These are phyloP conservation scores for Ariolimax columbianus DNA, from an alignment of 2,888 invertebrate genomes.

Conservation along the genomic window DNA sequence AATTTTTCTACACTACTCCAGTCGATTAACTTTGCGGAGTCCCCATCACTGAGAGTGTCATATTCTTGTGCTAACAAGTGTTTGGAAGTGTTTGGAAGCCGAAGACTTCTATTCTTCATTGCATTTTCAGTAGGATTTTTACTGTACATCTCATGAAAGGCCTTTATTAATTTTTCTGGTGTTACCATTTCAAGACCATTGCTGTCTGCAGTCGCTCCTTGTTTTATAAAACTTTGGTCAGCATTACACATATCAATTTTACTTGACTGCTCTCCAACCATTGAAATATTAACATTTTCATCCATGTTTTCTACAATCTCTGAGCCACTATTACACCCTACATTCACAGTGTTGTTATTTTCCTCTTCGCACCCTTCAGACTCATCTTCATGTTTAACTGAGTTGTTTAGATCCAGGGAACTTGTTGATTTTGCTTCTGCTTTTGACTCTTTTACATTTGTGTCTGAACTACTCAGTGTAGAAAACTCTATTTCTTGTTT, in stretches of 20 bases:
- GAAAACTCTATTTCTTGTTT: background rate
- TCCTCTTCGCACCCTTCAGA: background rate
- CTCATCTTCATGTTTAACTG: background rate
- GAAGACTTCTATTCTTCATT: constrained; percentile 44
- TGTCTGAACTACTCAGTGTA: background rate
- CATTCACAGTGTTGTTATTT: background rate
- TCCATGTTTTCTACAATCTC: background rate
- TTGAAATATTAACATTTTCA: background rate
- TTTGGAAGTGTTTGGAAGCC: constrained; percentile 38
- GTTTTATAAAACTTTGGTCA: background rate
- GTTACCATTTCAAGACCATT: background rate
- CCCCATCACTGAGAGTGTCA: constrained; percentile 32
- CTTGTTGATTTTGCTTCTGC: background rate
- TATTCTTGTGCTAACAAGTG: constrained; percentile 36
- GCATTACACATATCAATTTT: background rate
- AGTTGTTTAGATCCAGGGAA: no score
- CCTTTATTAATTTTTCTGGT: background rate
- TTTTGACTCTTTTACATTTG: background rate
- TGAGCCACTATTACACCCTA: background rate
- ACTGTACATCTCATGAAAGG: constrained; percentile 63
- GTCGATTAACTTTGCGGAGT: constrained; percentile 61
- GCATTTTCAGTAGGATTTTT: constrained; percentile 30
- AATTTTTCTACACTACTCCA: constrained; percentile 60
- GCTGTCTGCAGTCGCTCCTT: background rate
- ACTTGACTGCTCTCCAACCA: background rate